Evolutionary conservation across 2,888 invertebrate species (phyloP).

Genomic region (Phytoseiulus persimilis): DNA sequence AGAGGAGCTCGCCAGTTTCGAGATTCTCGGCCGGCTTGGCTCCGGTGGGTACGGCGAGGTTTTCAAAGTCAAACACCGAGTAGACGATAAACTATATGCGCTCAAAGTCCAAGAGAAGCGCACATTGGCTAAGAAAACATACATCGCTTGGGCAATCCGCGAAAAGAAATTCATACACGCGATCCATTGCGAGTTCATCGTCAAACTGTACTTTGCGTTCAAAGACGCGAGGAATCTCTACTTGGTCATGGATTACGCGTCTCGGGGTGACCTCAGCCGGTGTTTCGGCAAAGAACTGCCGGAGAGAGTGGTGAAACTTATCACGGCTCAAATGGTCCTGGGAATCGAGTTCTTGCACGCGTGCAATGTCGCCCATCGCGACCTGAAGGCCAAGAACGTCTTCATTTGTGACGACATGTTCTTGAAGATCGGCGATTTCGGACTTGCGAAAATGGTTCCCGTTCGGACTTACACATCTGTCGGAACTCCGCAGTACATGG

Average conservation of each 20-base stretch:
- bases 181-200: neutral
- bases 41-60: neutral
- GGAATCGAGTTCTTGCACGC: neutral
- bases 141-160: neutral
- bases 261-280: neutral
- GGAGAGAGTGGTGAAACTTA: neutral
- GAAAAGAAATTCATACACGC: neutral
- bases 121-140: neutral
- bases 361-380: neutral
- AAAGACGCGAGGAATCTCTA: neutral
- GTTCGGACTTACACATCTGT: neutral
- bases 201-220: neutral
- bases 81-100: neutral
- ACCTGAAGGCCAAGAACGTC: neutral
- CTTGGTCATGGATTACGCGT: neutral
- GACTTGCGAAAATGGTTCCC: neutral
- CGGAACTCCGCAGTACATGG: neutral
- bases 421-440: neutral
- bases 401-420: neutral
- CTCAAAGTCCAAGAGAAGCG: neutral
- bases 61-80: neutral
- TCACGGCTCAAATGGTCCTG: neutral
- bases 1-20: neutral
- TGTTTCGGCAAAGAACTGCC: neutral
- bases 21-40: neutral